Percentiles rank a stretch among this genome's conserved stretches.
Conservation (phyloP, 2,797 vertebrate species). For the Sorex maritimensis region DNA sequence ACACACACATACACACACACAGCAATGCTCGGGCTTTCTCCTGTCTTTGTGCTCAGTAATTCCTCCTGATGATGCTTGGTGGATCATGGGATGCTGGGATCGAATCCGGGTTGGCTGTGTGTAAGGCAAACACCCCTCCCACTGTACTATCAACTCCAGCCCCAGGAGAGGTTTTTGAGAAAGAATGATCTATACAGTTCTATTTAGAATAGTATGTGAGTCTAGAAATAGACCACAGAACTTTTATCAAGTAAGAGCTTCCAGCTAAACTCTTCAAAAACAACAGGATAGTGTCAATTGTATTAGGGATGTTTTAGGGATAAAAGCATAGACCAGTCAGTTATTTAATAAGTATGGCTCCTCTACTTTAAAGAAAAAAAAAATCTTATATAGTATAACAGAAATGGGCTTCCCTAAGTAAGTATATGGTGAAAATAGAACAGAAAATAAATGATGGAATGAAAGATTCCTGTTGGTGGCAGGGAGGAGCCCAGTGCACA, state of each 20-base stretch:
- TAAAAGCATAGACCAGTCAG: slow-evolving; percentile 2
- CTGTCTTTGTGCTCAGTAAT: no score
- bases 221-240: neutral
- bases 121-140: no score
- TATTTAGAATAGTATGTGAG: neutral
- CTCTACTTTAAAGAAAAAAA: neutral
- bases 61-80: no score
- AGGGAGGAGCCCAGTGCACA: neutral
- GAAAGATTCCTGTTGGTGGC: neutral
- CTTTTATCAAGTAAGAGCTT: neutral
- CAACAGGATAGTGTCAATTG: neutral
- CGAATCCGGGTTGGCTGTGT: no score
- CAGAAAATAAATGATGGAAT: neutral
- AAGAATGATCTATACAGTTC: slow-evolving; percentile 13
- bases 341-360: slow-evolving; percentile 11
- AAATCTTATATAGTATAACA: neutral
- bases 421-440: neutral
- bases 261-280: neutral
- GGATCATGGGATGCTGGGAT: no score
- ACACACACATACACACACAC: no score
- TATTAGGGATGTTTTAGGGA: slow-evolving; percentile 20
- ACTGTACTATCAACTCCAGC: no score
- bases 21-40: no score
- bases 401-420: neutral
- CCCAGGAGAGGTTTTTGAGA: neutral